Evolutionary conservation across 1,140 invertebrate species (phyloP).

Genomic region (Bombyx mori): ASM3026992v2 NC_085120.1:12653001-12653500

Average conservation of each 20-base stretch:
- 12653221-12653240: slow-evolving; percentile 13
- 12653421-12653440: too few species aligned
- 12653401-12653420: too few species aligned
- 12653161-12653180: too few species aligned
- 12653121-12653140: too few species aligned
- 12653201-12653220: slow-evolving; percentile 6
- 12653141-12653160: too few species aligned
- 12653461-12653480: background rate
- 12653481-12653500: slow-evolving; percentile 9
- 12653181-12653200: slow-evolving; percentile 1
- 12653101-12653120: too few species aligned
- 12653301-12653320: slow-evolving; percentile 47
- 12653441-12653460: too few species aligned
- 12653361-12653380: slow-evolving; percentile 31
- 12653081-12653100: too few species aligned
- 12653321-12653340: slow-evolving; percentile 48
- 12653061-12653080: too few species aligned
- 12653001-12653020: too few species aligned
- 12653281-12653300: slow-evolving; percentile 39
- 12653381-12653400: slow-evolving; percentile 34
- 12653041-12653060: too few species aligned
- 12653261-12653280: slow-evolving; percentile 56
- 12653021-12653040: too few species aligned
- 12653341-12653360: slow-evolving; percentile 20
- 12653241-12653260: slow-evolving; percentile 65